Evolutionary conservation across 2,888 invertebrate genomes (phyloP).

Genomic region (Eilema griseolum): DNA sequence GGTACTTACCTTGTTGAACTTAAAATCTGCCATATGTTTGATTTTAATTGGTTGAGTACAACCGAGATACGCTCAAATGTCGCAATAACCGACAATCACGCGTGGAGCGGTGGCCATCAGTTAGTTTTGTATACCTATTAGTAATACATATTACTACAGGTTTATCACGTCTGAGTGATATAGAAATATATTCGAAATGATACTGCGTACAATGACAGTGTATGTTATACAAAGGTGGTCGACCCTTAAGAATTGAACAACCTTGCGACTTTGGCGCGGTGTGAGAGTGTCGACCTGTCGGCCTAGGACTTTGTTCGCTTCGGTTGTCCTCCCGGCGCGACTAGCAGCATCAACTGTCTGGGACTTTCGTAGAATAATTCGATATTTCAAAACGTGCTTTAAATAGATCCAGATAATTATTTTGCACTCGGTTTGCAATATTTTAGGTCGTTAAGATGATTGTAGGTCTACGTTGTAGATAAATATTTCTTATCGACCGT

Average conservation of each 20-base stretch:
- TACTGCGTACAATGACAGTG: constrained; percentile 36
- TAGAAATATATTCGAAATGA: constrained; percentile 46
- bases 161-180: constrained; percentile 37
- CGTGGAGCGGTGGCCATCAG: too few species aligned
- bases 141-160: background rate
- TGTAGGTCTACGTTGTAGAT: background rate
- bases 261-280: constrained; percentile 61
- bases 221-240: constrained; percentile 52
- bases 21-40: too few species aligned
- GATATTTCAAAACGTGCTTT: constrained; percentile 6
- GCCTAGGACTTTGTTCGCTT: constrained; percentile 53
- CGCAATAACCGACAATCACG: too few species aligned
- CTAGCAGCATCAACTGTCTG: constrained; percentile 35
- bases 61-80: too few species aligned
- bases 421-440: background rate
- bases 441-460: background rate
- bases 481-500: background rate
- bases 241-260: constrained; percentile 57
- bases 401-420: background rate
- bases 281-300: constrained; percentile 60
- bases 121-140: too few species aligned
- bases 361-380: constrained; percentile 14
- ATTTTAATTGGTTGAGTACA: too few species aligned
- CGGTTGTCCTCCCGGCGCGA: constrained; percentile 42
- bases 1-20: too few species aligned